Evolutionary conservation across 2,113 vertebrate species (phyloP), one percentile per base, ranked within the genome.

Genomic region (Pipra filicauda): DNA sequence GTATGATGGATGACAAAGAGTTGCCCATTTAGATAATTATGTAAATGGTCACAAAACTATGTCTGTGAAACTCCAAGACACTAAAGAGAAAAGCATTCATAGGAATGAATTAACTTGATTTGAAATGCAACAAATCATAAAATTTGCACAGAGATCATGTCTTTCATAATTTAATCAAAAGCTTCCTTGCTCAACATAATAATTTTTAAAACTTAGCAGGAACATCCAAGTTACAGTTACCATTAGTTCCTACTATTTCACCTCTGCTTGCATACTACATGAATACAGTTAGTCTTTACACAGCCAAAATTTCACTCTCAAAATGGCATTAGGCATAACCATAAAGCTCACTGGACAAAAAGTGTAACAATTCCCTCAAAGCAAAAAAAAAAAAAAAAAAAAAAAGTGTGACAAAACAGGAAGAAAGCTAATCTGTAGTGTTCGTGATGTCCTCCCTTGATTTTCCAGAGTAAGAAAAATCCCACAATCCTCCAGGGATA

Each of bases 1-100:
- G 51, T 80, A 71, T 72, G 95, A 95, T 65, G 55, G 82, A 97
- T 83, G 92, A 97, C 95, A 95, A 95, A 92, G 86, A 72, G 43
- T 54, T 93, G 49, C 84, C 59, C 12, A 22, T 89, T 96, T 73
- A 85, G 80, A 93, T 94, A 94, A 96, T 89, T 97, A 97, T 96
- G 96, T 80, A 96, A 96, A 97, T 96, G 65, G 62, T 67, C 82
- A 95, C 67, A 93, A 95, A 94, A 73, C 58, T 90, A 5, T 33
- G n/a, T 51, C 83, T 65, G 74, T 62, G 80, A 91, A 92, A 92
- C 64, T 75, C 31, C 61, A 65, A 89, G 54, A 85, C 73, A 59
- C 61, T 92, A 26, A 88, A 77, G 15, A 22, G 22, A 85, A 21
- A 95, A 18, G 20, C 49, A 77, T 49, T 79, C 67, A 44, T 4